A percentile compares a stretch with the other conserved stretches of the same genome.
These are phyloP conservation scores for Microplitis mediator DNA, from an alignment of 1,140 invertebrate species.

Conservation along the genomic window DNA sequence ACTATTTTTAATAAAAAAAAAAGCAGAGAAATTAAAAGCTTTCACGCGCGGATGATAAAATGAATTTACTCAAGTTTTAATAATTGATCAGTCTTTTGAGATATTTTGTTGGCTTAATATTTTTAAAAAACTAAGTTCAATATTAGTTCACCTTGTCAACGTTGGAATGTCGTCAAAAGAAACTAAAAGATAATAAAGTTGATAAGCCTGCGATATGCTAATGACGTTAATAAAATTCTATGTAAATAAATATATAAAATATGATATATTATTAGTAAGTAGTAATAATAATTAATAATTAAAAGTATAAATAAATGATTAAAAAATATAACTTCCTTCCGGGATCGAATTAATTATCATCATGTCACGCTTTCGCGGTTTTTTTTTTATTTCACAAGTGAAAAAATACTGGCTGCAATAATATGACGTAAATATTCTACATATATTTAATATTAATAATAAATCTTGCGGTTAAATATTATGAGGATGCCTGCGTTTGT, in stretches of 20 bases:
- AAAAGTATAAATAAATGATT: background rate
- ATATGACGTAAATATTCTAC: background rate
- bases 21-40: too few relatives aligned
- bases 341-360: background rate
- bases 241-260: background rate
- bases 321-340: conserved; percentile 7
- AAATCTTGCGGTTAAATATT: too few relatives aligned
- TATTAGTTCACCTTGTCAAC: background rate
- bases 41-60: too few relatives aligned
- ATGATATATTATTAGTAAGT: background rate
- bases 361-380: conserved; percentile 14
- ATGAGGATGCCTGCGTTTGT: background rate
- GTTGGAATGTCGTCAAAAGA: background rate
- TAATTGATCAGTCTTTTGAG: too few relatives aligned
- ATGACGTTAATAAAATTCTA: background rate
- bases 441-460: too few relatives aligned
- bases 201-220: background rate
- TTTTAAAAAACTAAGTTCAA: too few relatives aligned
- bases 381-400: background rate
- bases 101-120: too few relatives aligned
- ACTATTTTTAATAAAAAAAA: too few relatives aligned
- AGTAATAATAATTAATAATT: background rate
- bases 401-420: conserved; percentile 3
- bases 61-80: too few relatives aligned
- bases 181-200: background rate